These are phyloP conservation scores for Seira ritae DNA, from an alignment of 2,888 invertebrate species.

Conservation along the genomic window DNA sequence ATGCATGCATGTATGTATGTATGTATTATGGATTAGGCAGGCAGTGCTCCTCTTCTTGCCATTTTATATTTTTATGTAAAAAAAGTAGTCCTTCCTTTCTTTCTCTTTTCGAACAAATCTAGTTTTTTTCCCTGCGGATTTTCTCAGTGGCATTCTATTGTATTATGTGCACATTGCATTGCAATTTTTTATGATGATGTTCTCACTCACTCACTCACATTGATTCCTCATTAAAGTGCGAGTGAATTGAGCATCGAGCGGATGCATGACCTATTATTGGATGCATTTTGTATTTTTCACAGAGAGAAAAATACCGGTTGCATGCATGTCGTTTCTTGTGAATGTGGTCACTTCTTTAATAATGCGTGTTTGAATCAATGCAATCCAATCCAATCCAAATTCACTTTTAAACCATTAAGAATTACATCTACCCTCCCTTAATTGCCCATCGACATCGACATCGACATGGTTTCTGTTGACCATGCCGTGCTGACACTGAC, in stretches of 20 bases:
- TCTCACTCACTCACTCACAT: no score
- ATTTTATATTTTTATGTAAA: background rate
- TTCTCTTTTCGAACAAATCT: constrained; percentile 30
- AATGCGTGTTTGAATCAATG: no score
- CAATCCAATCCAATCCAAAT: no score
- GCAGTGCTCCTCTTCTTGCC: background rate
- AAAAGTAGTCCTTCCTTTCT: constrained; percentile 39
- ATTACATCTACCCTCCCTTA: no score
- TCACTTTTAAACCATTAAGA: no score
- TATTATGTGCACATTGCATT: background rate
- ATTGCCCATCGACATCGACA: no score
- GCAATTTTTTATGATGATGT: background rate
- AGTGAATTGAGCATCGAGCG: background rate
- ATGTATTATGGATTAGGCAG: background rate
- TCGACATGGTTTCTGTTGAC: no score
- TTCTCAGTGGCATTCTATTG: background rate
- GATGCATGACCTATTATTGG: constrained; percentile 12
- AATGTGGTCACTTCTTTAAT: no score
- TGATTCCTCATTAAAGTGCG: no score
- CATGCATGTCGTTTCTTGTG: no score
- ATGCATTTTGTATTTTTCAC: background rate
- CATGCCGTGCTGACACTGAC: no score
- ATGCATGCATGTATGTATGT: constrained; percentile 9
- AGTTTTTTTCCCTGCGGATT: constrained; percentile 32
- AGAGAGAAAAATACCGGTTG: no score